phyloP scores from a whole-genome alignment of 2,888 invertebrate species.

The Anagyrus pseudococci region DNA sequence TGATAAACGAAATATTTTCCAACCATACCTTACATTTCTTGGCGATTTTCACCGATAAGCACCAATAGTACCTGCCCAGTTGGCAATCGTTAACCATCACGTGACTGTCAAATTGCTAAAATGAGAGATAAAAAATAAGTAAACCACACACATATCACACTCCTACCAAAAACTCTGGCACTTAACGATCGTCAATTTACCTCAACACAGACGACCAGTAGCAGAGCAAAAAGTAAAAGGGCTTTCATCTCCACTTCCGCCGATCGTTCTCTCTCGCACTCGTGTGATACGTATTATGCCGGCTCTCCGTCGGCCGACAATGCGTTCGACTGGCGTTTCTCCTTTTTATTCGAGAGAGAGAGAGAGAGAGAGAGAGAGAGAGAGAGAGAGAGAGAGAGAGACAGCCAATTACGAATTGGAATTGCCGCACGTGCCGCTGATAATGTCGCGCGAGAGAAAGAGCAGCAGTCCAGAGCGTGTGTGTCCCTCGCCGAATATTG shows the following conservation, averaged over 20 bases:
- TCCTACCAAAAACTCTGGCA: not conserved
- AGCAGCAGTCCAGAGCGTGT: not conserved
- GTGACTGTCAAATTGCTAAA: conserved; percentile 1
- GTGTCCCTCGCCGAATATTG: conserved; percentile 8
- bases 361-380: too few relatives aligned
- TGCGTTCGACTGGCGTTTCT: conserved; percentile 10
- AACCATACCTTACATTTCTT: conserved; percentile 26
- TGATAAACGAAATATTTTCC: not conserved
- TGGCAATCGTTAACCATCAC: conserved; percentile 28
- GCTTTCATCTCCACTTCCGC: conserved; percentile 11
- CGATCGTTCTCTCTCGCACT: not conserved
- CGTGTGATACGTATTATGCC: conserved; percentile 7
- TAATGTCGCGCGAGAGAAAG: too few relatives aligned
- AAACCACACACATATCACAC: not conserved
- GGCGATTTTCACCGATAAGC: conserved; percentile 13
- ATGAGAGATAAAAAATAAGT: not conserved
- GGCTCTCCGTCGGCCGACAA: too few relatives aligned
- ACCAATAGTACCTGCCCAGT: conserved; percentile 22
- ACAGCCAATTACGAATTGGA: conserved; percentile 10
- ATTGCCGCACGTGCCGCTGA: conserved; percentile 18
- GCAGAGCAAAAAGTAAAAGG: not conserved
- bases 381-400: too few relatives aligned
- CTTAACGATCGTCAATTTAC: not conserved
- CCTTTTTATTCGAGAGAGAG: too few relatives aligned
- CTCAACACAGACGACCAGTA: too few relatives aligned